Conservation (phyloP, 2,888 invertebrate species). For the Mechanitis messenoides region DNA sequence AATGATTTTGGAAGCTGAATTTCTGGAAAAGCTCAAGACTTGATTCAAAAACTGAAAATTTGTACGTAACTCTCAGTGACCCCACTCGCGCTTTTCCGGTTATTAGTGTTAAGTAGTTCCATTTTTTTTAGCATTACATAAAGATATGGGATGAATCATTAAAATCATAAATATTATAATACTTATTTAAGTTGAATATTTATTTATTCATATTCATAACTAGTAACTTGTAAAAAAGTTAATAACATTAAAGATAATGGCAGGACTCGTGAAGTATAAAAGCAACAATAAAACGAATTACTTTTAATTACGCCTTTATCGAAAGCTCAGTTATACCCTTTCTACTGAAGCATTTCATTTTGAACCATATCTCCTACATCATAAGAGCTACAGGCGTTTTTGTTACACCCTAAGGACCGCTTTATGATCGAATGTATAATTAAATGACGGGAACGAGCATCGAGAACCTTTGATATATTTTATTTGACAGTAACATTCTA, state of each 20-base stretch:
- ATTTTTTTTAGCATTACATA: too few species aligned
- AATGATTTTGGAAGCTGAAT: too few species aligned
- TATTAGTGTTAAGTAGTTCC: too few species aligned
- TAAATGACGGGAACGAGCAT: conserved; percentile 22
- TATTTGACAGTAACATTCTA: neutral
- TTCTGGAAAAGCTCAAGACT: too few species aligned
- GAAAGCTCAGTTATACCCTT: conserved; percentile 18
- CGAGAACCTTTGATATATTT: conserved; percentile 16
- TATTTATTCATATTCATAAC: too few species aligned
- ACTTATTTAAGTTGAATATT: too few species aligned
- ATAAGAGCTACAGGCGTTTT: conserved; percentile 5
- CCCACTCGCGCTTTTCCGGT: too few species aligned
- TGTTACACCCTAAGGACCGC: conserved; percentile 18
- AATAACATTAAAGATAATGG: neutral
- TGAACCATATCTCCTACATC: conserved; percentile 5
- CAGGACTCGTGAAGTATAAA: conserved; percentile 13
- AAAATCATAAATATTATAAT: too few species aligned
- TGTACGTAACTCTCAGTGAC: too few species aligned
- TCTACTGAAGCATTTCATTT: neutral
- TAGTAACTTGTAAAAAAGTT: neutral
- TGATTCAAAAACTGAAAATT: too few species aligned
- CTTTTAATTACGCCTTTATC: conserved; percentile 28
- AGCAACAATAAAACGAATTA: conserved; percentile 22
- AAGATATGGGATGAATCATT: too few species aligned
- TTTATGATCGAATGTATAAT: conserved; percentile 28